Evolutionary conservation across 2,797 vertebrate species (phyloP).

Genomic region (Scomberomorus guttatus): DNA sequence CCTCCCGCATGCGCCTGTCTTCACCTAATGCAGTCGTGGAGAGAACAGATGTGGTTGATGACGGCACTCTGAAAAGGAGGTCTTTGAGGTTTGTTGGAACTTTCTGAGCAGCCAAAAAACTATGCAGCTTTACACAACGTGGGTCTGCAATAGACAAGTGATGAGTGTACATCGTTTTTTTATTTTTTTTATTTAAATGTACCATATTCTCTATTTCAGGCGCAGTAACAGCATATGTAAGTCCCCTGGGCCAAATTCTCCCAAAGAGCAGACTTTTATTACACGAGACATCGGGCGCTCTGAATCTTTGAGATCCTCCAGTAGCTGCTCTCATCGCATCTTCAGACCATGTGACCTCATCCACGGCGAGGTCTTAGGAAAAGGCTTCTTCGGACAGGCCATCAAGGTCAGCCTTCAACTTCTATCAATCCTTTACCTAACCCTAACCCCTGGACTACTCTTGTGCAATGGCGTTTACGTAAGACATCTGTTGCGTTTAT

Average conservation of each 20-base stretch:
- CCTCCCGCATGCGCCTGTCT: constrained; percentile 87
- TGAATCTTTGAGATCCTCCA: constrained; percentile 91
- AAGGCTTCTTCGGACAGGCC: constrained; percentile 95
- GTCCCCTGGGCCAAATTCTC: constrained; percentile 92
- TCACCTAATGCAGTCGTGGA: constrained; percentile 87
- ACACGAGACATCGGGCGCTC: constrained; percentile 92
- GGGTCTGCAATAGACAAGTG: background rate
- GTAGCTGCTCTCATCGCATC: constrained; percentile 94
- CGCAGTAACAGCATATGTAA: constrained; percentile 95
- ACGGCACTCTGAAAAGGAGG: constrained; percentile 89
- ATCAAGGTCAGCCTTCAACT: constrained; percentile 88
- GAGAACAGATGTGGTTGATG: constrained; percentile 88
- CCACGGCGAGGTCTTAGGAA: constrained; percentile 93
- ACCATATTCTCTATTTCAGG: constrained; percentile 71
- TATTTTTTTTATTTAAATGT: background rate
- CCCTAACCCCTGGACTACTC: no score
- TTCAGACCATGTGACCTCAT: constrained; percentile 95
- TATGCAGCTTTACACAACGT: background rate
- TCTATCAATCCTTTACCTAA: background rate
- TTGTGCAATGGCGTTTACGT: background rate
- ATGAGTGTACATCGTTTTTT: background rate
- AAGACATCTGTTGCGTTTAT: constrained; percentile 15
- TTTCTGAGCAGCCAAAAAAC: background rate
- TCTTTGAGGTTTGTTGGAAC: constrained; percentile 88
- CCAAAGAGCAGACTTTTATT: constrained; percentile 87